A percentile compares a stretch with the other conserved stretches of the same genome.
These are phyloP conservation scores for Actinia equina DNA, from an alignment of 64 coral and sea anemone species.

Conservation along the genomic window DNA sequence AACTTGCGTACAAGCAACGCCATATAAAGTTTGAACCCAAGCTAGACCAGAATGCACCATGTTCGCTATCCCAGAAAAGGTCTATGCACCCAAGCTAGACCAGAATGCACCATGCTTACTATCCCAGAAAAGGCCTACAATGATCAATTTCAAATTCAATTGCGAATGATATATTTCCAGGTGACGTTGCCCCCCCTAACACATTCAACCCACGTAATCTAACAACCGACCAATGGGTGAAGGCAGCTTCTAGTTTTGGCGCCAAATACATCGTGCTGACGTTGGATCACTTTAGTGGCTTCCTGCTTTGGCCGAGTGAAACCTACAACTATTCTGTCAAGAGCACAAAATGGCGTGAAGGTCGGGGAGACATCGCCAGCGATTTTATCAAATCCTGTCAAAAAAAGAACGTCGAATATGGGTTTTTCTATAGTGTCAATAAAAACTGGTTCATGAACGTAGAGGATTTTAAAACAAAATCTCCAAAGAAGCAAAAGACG, in stretches of 20 bases:
- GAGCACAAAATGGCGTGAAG: slow-evolving; percentile 63
- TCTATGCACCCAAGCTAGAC: too few species aligned
- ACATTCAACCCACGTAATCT: slow-evolving; percentile 65
- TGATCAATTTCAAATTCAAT: too few species aligned
- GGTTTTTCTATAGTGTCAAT: slow-evolving; percentile 70
- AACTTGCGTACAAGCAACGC: too few species aligned
- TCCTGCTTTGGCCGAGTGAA: slow-evolving; percentile 73
- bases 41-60: too few species aligned
- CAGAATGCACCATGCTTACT: too few species aligned
- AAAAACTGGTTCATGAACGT: slow-evolving; percentile 92
- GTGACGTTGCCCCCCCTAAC: slow-evolving; percentile 42
- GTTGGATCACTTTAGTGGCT: slow-evolving; percentile 80
- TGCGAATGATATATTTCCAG: slow-evolving; percentile 2
- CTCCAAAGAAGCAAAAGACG: slow-evolving; percentile 19
- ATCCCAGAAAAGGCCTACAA: too few species aligned
- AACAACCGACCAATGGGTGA: slow-evolving; percentile 80
- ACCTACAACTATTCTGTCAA: slow-evolving; percentile 82
- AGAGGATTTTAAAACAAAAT: slow-evolving; percentile 41
- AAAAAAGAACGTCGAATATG: slow-evolving; percentile 59
- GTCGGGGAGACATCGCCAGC: slow-evolving; percentile 57
- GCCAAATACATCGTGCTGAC: slow-evolving; percentile 79
- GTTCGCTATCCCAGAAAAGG: too few species aligned
- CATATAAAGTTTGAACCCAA: too few species aligned
- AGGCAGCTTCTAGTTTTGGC: slow-evolving; percentile 75
- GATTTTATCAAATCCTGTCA: slow-evolving; percentile 74